Evolutionary conservation across 2,797 vertebrate genomes (phyloP).

Genomic region (Lerista edwardsae): DNA sequence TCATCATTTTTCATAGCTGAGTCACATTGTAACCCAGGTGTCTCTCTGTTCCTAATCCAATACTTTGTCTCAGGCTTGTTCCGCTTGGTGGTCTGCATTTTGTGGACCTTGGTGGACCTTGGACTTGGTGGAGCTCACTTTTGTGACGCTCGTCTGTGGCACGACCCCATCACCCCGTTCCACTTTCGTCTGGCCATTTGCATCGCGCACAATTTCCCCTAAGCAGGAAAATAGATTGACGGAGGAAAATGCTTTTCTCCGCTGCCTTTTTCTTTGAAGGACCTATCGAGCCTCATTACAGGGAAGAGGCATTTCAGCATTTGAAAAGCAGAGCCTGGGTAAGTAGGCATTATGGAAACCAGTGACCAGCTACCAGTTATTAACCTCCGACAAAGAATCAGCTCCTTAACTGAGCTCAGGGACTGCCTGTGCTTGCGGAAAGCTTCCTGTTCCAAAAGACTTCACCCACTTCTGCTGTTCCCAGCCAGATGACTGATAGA

Average conservation of each 20-base stretch:
- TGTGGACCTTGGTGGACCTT: too few species aligned
- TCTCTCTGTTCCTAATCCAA: too few species aligned
- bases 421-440: background rate
- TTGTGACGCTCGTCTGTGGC: background rate
- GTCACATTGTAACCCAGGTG: too few species aligned
- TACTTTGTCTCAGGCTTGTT: too few species aligned
- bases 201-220: background rate
- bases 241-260: too few species aligned
- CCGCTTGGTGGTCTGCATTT: background rate
- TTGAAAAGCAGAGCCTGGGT: slow-evolving; percentile 18
- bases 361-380: background rate
- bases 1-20: too few species aligned
- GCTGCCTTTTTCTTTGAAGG: background rate
- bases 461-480: background rate
- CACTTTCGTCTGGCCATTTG: background rate
- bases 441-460: slow-evolving; percentile 5
- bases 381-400: fast-evolving
- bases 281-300: background rate
- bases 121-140: too few species aligned
- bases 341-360: slow-evolving; percentile 18
- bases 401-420: background rate
- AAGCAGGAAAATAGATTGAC: background rate
- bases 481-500: slow-evolving; percentile 6
- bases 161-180: background rate
- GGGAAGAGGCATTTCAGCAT: slow-evolving; percentile 26